phyloP scores from a whole-genome alignment of 1,140 invertebrate species.

The Drosophila bipectinata region DNA sequence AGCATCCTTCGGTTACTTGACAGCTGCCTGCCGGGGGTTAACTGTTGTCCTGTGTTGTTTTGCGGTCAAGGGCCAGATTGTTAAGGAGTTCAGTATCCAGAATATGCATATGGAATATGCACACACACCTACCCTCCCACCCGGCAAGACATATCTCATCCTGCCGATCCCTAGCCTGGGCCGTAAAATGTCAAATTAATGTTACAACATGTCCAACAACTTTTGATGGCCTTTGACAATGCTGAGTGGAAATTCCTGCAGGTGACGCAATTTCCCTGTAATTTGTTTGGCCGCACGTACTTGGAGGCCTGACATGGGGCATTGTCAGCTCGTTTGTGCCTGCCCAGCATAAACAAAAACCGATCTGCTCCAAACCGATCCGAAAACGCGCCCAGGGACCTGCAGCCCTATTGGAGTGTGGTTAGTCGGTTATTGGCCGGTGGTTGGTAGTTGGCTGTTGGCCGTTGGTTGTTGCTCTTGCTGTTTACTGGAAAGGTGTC shows the following conservation, averaged over 20 bases:
- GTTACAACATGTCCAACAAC: slow-evolving; percentile 79
- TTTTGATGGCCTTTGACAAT: slow-evolving; percentile 79
- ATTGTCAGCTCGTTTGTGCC: slow-evolving; percentile 68
- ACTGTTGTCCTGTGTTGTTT: slow-evolving; percentile 49
- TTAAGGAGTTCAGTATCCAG: slow-evolving; percentile 38
- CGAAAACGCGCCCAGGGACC: slow-evolving; percentile 64
- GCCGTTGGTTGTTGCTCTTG: slow-evolving; percentile 10
- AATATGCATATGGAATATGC: slow-evolving; percentile 42
- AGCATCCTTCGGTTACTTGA: slow-evolving; percentile 55
- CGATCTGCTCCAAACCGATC: slow-evolving; percentile 35
- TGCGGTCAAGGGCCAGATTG: slow-evolving; percentile 70
- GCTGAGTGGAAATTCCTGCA: slow-evolving; percentile 78
- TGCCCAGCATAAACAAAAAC: slow-evolving; percentile 76
- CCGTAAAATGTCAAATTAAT: slow-evolving; percentile 82
- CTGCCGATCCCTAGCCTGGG: slow-evolving; percentile 23
- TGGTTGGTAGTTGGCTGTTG: slow-evolving; percentile 22
- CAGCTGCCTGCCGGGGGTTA: slow-evolving; percentile 53
- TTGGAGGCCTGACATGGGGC: slow-evolving; percentile 54
- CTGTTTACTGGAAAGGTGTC: slow-evolving; percentile 55
- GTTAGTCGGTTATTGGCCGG: slow-evolving; percentile 17
- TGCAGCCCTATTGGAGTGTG: slow-evolving; percentile 52
- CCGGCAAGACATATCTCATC: not conserved
- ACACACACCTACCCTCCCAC: not conserved
- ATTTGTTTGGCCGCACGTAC: slow-evolving; percentile 80
- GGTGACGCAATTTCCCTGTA: slow-evolving; percentile 79